These are phyloP conservation scores for Crocidura indochinensis DNA, from an alignment of 2,797 vertebrate species.

Conservation along the genomic window DNA sequence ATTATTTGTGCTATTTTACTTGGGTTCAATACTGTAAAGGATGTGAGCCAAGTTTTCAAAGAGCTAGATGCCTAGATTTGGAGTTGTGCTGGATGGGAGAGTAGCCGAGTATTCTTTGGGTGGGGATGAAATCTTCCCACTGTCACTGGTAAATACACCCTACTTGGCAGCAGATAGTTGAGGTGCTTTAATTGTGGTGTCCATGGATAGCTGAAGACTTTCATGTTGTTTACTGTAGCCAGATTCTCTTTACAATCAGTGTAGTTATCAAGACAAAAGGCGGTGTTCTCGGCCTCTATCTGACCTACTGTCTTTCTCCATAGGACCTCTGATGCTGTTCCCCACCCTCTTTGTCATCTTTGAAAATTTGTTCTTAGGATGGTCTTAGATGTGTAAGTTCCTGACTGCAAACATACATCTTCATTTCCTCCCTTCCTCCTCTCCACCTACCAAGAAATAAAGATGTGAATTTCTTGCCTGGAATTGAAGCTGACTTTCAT, in stretches of 20 bases:
- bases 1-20: conserved; percentile 55
- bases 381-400: not conserved
- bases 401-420: too few relatives aligned
- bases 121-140: not conserved
- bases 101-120: not conserved
- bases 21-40: conserved; percentile 6
- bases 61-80: not conserved
- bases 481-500: not conserved
- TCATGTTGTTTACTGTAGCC: not conserved
- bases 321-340: not conserved
- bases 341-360: not conserved
- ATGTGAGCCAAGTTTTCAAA: not conserved
- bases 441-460: not conserved
- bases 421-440: too few relatives aligned
- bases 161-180: too few relatives aligned
- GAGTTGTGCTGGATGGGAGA: not conserved
- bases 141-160: too few relatives aligned
- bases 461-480: not conserved
- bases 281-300: not conserved
- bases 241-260: not conserved
- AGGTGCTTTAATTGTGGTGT: not conserved
- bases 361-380: conserved; percentile 6
- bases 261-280: not conserved
- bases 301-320: not conserved
- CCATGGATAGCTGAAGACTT: not conserved